These are phyloP conservation scores for Chunga burmeisteri DNA, from an alignment of 2,113 vertebrate genomes.

Conservation along the genomic window DNA sequence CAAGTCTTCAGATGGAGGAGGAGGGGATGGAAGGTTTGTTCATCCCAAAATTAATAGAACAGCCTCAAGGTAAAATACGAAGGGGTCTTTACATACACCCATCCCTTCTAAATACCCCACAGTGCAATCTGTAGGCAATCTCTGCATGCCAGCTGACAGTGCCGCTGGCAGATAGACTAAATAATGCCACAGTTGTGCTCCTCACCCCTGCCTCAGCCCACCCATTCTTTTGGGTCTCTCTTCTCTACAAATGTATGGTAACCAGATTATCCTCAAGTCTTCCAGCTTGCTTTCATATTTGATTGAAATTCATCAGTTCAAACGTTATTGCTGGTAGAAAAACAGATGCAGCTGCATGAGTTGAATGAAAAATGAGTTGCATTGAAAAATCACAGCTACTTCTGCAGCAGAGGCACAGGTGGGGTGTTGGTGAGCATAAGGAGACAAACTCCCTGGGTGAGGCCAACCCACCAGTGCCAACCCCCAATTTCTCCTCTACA, in stretches of 20 bases:
- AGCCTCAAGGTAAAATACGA: not conserved
- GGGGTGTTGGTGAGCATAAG: not conserved
- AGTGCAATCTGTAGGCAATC: not conserved
- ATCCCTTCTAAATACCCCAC: not conserved
- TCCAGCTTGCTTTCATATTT: not conserved
- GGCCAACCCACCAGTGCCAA: not conserved
- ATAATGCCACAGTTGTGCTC: not conserved
- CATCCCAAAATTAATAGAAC: not conserved
- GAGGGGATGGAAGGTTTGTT: not conserved
- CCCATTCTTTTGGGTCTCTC: not conserved
- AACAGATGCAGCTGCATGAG: not conserved
- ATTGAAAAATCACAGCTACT: not conserved
- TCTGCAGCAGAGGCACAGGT: not conserved
- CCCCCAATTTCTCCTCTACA: not conserved
- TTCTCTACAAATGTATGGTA: not conserved
- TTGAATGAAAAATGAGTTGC: too few relatives aligned
- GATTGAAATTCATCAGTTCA: not conserved
- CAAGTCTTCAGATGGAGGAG: not conserved
- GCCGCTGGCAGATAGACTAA: not conserved
- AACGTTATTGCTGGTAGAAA: not conserved
- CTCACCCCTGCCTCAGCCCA: not conserved
- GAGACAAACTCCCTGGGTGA: not conserved
- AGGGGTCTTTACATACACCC: not conserved
- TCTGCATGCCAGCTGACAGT: not conserved
- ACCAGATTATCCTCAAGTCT: not conserved